Conservation (phyloP, 2,888 invertebrate genomes). For the Hydraecia micacea region DNA sequence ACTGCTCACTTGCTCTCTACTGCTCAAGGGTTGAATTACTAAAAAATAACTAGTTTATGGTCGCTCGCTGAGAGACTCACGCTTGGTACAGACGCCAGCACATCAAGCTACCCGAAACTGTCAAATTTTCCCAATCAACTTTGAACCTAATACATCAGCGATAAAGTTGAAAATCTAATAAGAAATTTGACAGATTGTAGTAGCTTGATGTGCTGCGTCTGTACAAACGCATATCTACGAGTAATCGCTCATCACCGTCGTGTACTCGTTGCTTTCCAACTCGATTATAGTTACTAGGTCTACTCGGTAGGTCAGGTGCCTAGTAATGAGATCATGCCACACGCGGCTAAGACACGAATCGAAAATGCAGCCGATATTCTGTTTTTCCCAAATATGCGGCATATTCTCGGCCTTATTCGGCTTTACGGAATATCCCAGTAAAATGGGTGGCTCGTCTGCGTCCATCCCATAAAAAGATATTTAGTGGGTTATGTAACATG, state of each 20-base stretch:
- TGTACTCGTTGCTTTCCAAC: not conserved
- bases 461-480: conserved; percentile 35
- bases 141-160: too few relatives aligned
- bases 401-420: not conserved
- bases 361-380: not conserved
- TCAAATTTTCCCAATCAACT: too few relatives aligned
- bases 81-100: too few relatives aligned
- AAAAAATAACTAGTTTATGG: too few relatives aligned
- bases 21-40: not conserved
- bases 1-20: not conserved
- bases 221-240: too few relatives aligned
- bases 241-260: not conserved
- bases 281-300: not conserved
- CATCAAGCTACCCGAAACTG: too few relatives aligned
- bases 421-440: conserved; percentile 11
- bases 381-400: not conserved
- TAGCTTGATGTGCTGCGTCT: too few relatives aligned
- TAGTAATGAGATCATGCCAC: not conserved
- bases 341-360: not conserved
- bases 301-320: not conserved
- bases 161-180: too few relatives aligned
- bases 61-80: too few relatives aligned
- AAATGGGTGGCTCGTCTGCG: conserved; percentile 17
- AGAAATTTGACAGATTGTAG: too few relatives aligned
- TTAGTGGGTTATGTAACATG: conserved; percentile 37